Evolutionary conservation across 2,888 invertebrate species (phyloP).

Genomic region (Acronicta aceris): DNA sequence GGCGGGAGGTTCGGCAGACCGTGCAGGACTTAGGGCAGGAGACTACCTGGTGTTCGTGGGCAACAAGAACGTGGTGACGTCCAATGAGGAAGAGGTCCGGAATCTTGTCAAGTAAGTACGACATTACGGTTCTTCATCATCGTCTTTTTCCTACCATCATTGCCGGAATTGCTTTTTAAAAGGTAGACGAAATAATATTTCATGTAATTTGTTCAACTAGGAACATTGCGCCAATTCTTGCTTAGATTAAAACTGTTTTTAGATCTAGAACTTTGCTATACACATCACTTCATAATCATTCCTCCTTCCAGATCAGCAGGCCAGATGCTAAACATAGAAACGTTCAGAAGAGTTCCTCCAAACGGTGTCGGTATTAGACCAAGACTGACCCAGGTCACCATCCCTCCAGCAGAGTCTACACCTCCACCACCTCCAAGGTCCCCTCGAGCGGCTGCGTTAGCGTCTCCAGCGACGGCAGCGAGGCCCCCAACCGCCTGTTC

Average conservation of each 20-base stretch:
- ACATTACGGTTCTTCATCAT: neutral
- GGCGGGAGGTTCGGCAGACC: conserved; percentile 94
- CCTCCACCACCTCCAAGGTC: conserved; percentile 83
- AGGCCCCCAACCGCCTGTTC: conserved; percentile 93
- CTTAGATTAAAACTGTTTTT: accelerated
- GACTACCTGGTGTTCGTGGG: conserved; percentile 97
- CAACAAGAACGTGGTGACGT: conserved; percentile 95
- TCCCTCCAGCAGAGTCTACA: conserved; percentile 78
- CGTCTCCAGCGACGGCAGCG: conserved; percentile 80
- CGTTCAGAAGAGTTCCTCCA: conserved; percentile 90
- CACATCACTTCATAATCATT: neutral
- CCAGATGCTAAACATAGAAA: conserved; percentile 92
- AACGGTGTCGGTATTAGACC: conserved; percentile 77
- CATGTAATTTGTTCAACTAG: no score
- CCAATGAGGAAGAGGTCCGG: conserved; percentile 91
- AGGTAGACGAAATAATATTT: no score
- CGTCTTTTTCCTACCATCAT: no score
- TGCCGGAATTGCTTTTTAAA: no score
- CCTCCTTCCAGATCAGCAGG: conserved; percentile 91
- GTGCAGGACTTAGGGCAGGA: conserved; percentile 94
- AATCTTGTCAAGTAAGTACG: conserved; percentile 91
- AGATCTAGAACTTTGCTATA: neutral
- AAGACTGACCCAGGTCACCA: conserved; percentile 71
- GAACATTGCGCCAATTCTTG: neutral
- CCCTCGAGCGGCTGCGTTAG: conserved; percentile 73